A percentile compares a stretch with the other conserved stretches of the same genome.
Conservation (phyloP, 2,113 vertebrate species). For the Ailuropoda melanoleuca region DNA sequence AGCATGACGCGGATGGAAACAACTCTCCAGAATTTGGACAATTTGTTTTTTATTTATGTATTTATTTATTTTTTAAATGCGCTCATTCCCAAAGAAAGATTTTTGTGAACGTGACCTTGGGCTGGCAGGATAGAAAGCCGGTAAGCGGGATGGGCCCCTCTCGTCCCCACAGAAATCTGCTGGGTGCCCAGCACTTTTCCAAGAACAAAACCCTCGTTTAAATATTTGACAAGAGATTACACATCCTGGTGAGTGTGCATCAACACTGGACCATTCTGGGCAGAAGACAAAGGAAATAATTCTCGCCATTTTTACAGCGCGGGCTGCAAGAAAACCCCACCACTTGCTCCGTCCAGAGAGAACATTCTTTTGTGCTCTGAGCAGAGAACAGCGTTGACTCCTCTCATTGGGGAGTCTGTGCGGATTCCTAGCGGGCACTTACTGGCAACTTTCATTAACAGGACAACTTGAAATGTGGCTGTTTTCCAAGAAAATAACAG, state of each 20-base stretch:
- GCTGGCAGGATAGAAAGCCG: not conserved
- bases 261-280: not conserved
- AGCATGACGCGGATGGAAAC: not conserved
- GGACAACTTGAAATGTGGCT: not conserved
- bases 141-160: not conserved
- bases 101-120: not conserved
- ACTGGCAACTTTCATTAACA: not conserved
- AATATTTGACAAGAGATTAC: not conserved
- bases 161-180: not conserved
- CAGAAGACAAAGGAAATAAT: not conserved
- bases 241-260: not conserved
- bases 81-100: not conserved
- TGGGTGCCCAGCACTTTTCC: not conserved
- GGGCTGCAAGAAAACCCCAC: not conserved
- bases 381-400: not conserved
- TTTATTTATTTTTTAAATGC: not conserved
- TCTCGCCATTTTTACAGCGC: not conserved
- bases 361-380: not conserved
- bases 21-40: not conserved
- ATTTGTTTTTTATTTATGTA: too few species aligned
- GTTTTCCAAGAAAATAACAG: not conserved
- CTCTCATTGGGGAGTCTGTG: not conserved
- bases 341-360: not conserved
- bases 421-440: not conserved
- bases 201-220: slow-evolving; percentile 4